These are phyloP conservation scores for Hyalella azteca DNA, from an alignment of 2,888 invertebrate species.

Conservation along the genomic window DNA sequence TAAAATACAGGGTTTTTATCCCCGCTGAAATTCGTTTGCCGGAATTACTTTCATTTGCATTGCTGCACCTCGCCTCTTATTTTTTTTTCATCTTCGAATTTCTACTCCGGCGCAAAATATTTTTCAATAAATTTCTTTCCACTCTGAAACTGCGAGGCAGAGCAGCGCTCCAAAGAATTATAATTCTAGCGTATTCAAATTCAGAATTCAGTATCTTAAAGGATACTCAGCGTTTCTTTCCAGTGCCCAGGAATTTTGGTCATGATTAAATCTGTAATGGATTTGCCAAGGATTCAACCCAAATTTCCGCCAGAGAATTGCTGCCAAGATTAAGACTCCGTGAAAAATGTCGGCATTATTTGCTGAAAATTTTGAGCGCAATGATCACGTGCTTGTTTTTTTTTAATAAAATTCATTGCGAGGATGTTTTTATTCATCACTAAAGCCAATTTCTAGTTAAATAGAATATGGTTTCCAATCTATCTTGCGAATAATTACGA, in stretches of 20 bases:
- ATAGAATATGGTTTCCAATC: too few species aligned
- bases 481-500: too few species aligned
- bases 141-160: neutral
- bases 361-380: too few species aligned
- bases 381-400: too few species aligned
- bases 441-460: too few species aligned
- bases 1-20: too few species aligned
- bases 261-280: slow-evolving; percentile 10
- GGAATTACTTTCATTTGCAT: neutral
- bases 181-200: too few species aligned
- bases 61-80: neutral
- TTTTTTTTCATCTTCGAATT: neutral
- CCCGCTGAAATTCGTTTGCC: too few species aligned
- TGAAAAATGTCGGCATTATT: neutral
- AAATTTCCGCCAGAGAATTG: neutral
- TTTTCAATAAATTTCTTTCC: neutral
- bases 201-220: neutral
- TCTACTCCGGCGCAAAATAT: neutral
- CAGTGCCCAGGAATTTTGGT: slow-evolving; percentile 1
- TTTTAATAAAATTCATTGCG: too few species aligned
- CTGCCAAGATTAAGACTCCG: neutral
- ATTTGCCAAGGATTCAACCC: neutral
- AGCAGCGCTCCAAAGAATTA: slow-evolving; percentile 1
- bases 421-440: too few species aligned
- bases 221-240: neutral